Evolutionary conservation across 1,140 invertebrate genomes (phyloP), one percentile per base, ranked within the genome.

Genomic region (Scaptomyza pallida): DNA sequence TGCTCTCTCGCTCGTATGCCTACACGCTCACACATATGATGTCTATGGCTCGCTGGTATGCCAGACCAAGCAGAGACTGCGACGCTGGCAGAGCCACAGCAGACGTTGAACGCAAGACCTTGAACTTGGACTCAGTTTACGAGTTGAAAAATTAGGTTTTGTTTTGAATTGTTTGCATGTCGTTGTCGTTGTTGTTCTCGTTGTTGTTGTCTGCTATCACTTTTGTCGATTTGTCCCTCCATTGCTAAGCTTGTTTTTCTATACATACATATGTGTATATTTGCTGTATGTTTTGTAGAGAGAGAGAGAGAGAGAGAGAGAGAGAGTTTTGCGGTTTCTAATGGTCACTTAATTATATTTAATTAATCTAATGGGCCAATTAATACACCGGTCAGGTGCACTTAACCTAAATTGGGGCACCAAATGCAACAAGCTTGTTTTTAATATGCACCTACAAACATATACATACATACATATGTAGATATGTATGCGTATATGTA

Each of bases 91-190:
- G 13, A 8, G 23, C 10, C 61, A 30, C 33, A 47, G 60, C 67
- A 80, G 69, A 86, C 81, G 57, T 76, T 85, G 76, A 80, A 86
- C 76, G 80, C 72, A 19, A 82, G 81, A 89, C 86, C 86, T 89
- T 89, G 86, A 89, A 89, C 86, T 89, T 89, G 86, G 86, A 78
- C 81, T 89, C 81, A 89, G 72, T 89, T 89, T 77, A 67, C 67
- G 78, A 88, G 81, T 77, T 74, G 69, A 75, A 86, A 80, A 89
- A 86, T 89, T 86, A 65, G 78, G 77, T 89, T 89, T 85, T 86
- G 73, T 89, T 85, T 86, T 86, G 82, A 86, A 81, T 86, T 68
- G 62, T 68, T 85, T 78, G 75, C 55, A 47, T 74, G 68, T 37
- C 57, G 64, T 48, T 65, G 47, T 48, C 10, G 43, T 41, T 23